Base-by-base conservation (phyloP, 2,888 invertebrate species). In the Diarsia rubi region DNA sequence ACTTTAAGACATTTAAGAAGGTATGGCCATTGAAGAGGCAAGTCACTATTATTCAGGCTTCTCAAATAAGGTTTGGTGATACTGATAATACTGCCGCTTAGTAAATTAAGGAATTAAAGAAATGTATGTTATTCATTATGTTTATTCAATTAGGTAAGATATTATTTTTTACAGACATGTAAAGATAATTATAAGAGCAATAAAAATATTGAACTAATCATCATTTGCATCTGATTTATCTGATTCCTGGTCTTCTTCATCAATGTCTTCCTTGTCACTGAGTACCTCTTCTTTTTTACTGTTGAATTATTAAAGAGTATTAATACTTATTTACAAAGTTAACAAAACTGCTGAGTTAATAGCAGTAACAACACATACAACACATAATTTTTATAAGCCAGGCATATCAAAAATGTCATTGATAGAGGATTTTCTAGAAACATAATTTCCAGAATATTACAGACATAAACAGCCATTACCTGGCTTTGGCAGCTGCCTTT, bases 1-100 rank as follows among this genome's bases (percentile, higher is more conserved):
- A 96, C 87, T 96, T 96, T 85, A 96, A 96, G 78, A 96, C 92
- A 79, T 96, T 96, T 78, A 95, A 95, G 88, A 96, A 96, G 82
- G 93, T 96, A 27, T 96, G 96, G 96, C 96, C 96, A 77, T 62
- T 95, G 12, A 95, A 93, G 86, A 93, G 91, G 90, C 93, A 94
- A 79, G 87, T 92, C 21, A 92, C 91, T 80, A 78, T 93, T 54
- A 90, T 93, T 79, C 89, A 92, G 21, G 90, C 88, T 66, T 88
- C 91, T 75, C 89, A 90, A 44, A 91, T 89, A 86, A 88, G 69
- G 68, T 75, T 88, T 64, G 67, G 64, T 60, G 57, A 79, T 57
- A 83, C 60, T 60, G 57, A 79, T 57, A 83, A 74, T 44, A 68
- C 78, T 42, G 83, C 59, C 5, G 80, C 78, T 60, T 86, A 84